Evolutionary conservation across 2,113 vertebrate species (phyloP).

Genomic region (Seriola aureovittata): DNA sequence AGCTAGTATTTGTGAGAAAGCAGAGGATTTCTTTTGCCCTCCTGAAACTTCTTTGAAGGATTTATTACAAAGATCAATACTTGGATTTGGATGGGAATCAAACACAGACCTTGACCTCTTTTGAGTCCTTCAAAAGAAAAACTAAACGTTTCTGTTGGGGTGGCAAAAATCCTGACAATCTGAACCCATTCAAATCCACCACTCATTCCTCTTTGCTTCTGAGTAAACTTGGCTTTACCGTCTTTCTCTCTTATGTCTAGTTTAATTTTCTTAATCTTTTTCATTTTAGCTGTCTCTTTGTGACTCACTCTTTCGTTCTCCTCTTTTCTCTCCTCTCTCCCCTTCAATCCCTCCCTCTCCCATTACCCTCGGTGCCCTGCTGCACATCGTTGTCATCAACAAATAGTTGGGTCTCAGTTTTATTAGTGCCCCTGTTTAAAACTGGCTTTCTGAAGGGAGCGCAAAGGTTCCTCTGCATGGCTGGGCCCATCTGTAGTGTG

Average conservation of each 20-base stretch:
- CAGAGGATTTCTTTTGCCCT: slow-evolving; percentile 43
- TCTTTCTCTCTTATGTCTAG: slow-evolving; percentile 4
- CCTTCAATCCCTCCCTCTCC: background rate
- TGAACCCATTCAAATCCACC: slow-evolving; percentile 34
- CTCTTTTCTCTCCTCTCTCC: background rate
- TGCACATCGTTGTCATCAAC: slow-evolving; percentile 63
- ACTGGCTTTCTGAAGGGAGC: slow-evolving; percentile 80
- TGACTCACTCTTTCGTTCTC: slow-evolving; percentile 15
- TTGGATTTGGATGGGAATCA: slow-evolving; percentile 66
- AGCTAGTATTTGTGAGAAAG: slow-evolving; percentile 60
- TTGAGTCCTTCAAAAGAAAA: slow-evolving; percentile 55
- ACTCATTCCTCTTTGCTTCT: slow-evolving; percentile 33
- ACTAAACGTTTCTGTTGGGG: slow-evolving; percentile 46
- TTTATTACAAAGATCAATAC: slow-evolving; percentile 72
- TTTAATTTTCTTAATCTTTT: slow-evolving; percentile 48
- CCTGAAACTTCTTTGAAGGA: slow-evolving; percentile 63
- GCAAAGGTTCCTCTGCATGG: slow-evolving; percentile 86
- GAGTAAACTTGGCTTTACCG: slow-evolving; percentile 48
- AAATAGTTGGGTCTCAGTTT: slow-evolving; percentile 54
- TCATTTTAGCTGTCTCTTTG: slow-evolving; percentile 18
- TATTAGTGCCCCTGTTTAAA: slow-evolving; percentile 70
- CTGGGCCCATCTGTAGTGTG: slow-evolving; percentile 88
- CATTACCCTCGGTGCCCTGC: slow-evolving; percentile 35
- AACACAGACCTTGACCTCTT: slow-evolving; percentile 70
- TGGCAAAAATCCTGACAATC: slow-evolving; percentile 31